These are phyloP conservation scores for Cydia splendana DNA, from an alignment of 1,140 invertebrate species.

Conservation along the genomic window DNA sequence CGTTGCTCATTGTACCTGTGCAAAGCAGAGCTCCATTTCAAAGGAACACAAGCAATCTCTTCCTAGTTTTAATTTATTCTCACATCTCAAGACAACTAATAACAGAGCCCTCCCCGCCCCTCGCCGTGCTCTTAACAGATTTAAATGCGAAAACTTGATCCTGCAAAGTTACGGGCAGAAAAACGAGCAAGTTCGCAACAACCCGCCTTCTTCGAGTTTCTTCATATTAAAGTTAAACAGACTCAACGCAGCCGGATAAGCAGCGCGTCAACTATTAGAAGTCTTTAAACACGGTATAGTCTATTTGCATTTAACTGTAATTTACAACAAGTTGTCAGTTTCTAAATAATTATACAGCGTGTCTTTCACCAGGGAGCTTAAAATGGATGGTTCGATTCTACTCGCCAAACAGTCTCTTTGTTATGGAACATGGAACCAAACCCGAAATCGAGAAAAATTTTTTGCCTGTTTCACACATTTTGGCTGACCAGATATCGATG, in stretches of 20 bases:
- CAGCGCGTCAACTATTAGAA: background rate
- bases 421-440: no score
- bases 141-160: conserved; percentile 16
- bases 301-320: no score
- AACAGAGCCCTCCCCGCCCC: background rate
- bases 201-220: conserved; percentile 6
- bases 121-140: conserved; percentile 2
- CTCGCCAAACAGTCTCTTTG: no score
- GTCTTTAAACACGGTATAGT: background rate
- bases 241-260: background rate
- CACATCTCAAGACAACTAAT: background rate
- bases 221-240: conserved; percentile 6
- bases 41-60: background rate
- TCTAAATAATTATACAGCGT: no score
- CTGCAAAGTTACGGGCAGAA: background rate
- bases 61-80: background rate
- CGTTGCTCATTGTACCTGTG: background rate
- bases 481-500: no score
- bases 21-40: background rate
- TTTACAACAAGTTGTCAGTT: no score
- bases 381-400: no score
- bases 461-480: no score
- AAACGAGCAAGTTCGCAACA: background rate
- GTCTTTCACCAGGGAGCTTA: no score
- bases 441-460: no score